These are phyloP conservation scores for Nymphalis urticae DNA, from an alignment of 2,888 invertebrate genomes.

Conservation along the genomic window DNA sequence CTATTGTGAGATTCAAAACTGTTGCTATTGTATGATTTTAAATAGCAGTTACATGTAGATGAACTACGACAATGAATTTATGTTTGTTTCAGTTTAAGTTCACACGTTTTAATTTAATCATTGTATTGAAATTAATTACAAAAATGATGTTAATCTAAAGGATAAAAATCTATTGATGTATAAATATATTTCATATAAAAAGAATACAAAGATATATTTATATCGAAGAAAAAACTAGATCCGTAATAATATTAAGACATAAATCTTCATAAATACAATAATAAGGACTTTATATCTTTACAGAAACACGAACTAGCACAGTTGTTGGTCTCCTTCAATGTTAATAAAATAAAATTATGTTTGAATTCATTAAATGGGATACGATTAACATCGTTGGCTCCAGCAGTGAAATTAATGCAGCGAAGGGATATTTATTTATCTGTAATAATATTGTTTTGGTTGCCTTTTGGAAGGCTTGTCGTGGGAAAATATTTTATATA, in stretches of 20 bases:
- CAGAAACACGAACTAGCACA: constrained; percentile 17
- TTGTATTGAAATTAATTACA: constrained; percentile 2
- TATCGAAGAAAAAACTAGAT: background rate
- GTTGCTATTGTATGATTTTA: constrained; percentile 13
- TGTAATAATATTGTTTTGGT: constrained; percentile 52
- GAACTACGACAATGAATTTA: background rate
- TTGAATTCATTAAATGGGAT: constrained; percentile 30
- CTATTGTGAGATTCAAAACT: constrained; percentile 51
- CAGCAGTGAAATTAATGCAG: constrained; percentile 44
- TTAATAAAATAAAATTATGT: constrained; percentile 22
- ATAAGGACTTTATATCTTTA: constrained; percentile 16
- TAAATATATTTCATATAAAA: background rate
- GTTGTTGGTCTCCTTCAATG: constrained; percentile 28
- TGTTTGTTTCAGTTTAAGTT: background rate
- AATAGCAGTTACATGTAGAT: background rate
- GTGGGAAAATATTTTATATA: background rate
- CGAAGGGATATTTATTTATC: constrained; percentile 40
- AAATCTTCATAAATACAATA: constrained; percentile 20
- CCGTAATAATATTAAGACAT: constrained; percentile 31
- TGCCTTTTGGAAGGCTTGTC: constrained; percentile 16
- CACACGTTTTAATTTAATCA: background rate
- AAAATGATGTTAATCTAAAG: background rate
- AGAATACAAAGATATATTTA: background rate
- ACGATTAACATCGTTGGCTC: constrained; percentile 34
- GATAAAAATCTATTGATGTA: no score